phyloP scores from a whole-genome alignment of 2,113 vertebrate species.

The Melospiza georgiana region DNA sequence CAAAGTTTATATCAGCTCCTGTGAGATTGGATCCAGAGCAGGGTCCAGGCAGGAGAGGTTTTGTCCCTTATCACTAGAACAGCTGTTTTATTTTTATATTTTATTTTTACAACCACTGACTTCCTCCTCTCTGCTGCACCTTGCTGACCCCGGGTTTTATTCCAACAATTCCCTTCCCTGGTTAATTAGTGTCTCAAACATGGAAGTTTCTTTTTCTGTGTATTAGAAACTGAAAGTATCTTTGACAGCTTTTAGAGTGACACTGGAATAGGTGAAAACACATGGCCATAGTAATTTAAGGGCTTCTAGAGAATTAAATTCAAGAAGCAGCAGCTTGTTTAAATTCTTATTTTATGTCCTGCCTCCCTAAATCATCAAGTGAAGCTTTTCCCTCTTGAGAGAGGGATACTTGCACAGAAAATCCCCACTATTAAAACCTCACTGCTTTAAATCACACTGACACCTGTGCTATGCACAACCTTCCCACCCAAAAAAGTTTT shows the following conservation, averaged over 20 bases:
- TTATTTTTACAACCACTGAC: neutral
- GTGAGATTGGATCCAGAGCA: accelerated
- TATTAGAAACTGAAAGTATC: neutral
- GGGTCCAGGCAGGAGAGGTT: neutral
- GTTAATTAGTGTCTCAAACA: neutral
- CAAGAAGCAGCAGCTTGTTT: neutral
- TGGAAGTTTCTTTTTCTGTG: neutral
- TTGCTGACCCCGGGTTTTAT: neutral
- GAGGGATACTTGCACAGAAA: neutral
- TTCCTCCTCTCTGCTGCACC: neutral
- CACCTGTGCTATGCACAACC: neutral
- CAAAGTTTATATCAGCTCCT: accelerated
- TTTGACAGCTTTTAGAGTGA: neutral
- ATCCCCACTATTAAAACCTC: neutral
- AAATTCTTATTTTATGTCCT: neutral
- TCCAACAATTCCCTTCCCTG: neutral
- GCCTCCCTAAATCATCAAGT: neutral
- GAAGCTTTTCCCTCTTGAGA: neutral
- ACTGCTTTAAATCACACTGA: neutral
- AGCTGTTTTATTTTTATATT: neutral
- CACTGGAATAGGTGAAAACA: neutral
- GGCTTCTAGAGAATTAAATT: neutral
- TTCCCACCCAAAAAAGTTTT: no score
- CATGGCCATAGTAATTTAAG: neutral
- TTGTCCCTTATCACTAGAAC: neutral